Conservation (phyloP, 37 sponge, comb jelly and placozoan genomes). For the Corticium candelabrum region DNA sequence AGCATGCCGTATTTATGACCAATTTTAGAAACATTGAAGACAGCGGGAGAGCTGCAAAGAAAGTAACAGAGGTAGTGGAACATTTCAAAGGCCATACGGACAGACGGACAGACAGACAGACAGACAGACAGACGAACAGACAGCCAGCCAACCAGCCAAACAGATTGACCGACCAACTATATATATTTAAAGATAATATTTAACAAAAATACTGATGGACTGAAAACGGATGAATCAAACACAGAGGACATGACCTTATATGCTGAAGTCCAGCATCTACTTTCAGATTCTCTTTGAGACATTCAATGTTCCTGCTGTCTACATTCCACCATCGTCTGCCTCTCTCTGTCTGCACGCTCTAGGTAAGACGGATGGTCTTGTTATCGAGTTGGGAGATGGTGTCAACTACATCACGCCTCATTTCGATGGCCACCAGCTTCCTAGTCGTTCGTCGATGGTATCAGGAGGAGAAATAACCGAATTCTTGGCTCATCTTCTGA, state of each 20-base stretch:
- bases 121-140: no score
- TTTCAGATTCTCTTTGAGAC: constrained; percentile 8
- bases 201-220: no score
- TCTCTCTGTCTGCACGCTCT: neutral
- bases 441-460: neutral
- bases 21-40: neutral
- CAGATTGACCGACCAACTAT: no score
- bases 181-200: no score
- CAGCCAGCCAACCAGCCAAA: no score
- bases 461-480: neutral
- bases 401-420: neutral
- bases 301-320: neutral
- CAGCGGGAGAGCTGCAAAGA: neutral
- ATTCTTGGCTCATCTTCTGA: neutral
- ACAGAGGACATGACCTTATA: no score
- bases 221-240: no score
- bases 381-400: constrained; percentile 1
- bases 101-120: no score
- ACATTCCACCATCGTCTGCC: neutral
- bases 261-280: neutral
- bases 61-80: neutral
- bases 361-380: neutral
- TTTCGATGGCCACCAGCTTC: neutral
- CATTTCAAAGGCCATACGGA: neutral
- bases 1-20: neutral